A percentile compares a stretch with the other conserved stretches of the same genome.
Evolutionary conservation across 2,797 vertebrate species (phyloP).

Genomic region (Arrhamphus sclerolepis): DNA sequence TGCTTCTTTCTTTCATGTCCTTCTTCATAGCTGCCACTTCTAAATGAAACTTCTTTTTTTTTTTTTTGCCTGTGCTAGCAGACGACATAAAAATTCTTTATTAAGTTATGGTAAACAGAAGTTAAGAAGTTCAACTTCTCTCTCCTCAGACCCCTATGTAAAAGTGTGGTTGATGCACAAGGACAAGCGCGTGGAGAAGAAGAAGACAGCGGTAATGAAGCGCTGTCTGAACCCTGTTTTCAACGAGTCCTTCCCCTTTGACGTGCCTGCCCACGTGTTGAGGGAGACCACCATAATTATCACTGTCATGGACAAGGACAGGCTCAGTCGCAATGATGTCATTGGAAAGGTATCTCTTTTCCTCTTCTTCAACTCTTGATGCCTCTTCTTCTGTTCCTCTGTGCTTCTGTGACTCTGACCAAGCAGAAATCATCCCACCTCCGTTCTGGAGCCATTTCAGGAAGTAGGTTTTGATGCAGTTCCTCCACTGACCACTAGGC

Average conservation of each 20-base stretch:
- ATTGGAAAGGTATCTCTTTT: constrained; percentile 92
- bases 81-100: constrained; percentile 1
- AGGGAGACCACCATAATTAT: constrained; percentile 98
- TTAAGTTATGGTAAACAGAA: not conserved
- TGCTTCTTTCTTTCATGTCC: constrained; percentile 34
- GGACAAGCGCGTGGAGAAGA: constrained; percentile 98
- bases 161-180: constrained; percentile 99
- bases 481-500: too few species aligned
- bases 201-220: constrained; percentile 99
- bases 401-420: constrained; percentile 46
- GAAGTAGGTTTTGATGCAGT: too few species aligned
- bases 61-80: not conserved
- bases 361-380: constrained; percentile 36
- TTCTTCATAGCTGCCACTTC: constrained; percentile 7
- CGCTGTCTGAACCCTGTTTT: constrained; percentile 97
- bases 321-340: constrained; percentile 97
- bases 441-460: too few species aligned
- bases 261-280: constrained; percentile 95
- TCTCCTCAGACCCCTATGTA: constrained; percentile 91
- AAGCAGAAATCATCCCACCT: too few species aligned
- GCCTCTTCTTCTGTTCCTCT: constrained; percentile 43
- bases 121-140: not conserved
- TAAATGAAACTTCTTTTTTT: constrained; percentile 20
- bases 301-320: constrained; percentile 99
- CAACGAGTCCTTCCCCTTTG: constrained; percentile 98